Evolutionary conservation across 2,888 invertebrate genomes (phyloP).

Genomic region (Ernsta delagoae): DNA sequence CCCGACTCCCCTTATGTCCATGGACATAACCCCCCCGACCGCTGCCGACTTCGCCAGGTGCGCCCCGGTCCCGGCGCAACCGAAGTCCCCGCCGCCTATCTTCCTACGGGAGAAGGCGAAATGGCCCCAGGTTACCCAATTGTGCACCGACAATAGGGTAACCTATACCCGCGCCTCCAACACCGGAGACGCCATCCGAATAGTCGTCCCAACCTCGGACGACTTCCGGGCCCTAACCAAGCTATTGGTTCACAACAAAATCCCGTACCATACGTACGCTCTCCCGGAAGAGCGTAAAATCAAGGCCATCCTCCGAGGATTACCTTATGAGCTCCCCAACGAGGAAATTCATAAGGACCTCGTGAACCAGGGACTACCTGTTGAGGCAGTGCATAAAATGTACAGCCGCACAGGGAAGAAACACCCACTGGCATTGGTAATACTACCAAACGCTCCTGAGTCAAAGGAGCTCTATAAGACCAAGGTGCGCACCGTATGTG

Average conservation of each 20-base stretch:
- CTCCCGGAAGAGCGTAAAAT: conserved; percentile 11
- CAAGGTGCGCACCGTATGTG: conserved; percentile 1
- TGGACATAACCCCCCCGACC: too few species aligned
- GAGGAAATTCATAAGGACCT: not conserved
- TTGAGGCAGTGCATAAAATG: not conserved
- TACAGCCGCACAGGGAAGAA: not conserved
- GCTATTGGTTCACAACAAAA: not conserved
- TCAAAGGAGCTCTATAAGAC: not conserved
- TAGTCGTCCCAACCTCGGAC: not conserved
- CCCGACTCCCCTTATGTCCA: too few species aligned
- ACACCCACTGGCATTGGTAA: not conserved
- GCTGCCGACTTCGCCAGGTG: too few species aligned
- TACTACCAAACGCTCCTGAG: not conserved
- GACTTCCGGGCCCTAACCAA: conserved; percentile 1
- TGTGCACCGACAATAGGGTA: not conserved
- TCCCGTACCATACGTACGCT: conserved; percentile 2
- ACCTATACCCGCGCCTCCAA: not conserved
- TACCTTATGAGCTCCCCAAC: not conserved
- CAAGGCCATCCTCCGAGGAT: not conserved
- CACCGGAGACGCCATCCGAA: not conserved
- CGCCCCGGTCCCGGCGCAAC: not conserved
- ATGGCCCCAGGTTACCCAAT: not conserved
- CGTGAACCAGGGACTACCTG: not conserved
- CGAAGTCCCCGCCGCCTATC: not conserved
- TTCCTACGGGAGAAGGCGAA: not conserved